phyloP scores from a whole-genome alignment of 2,888 invertebrate species.

The Lampropteryx suffumata region DNA sequence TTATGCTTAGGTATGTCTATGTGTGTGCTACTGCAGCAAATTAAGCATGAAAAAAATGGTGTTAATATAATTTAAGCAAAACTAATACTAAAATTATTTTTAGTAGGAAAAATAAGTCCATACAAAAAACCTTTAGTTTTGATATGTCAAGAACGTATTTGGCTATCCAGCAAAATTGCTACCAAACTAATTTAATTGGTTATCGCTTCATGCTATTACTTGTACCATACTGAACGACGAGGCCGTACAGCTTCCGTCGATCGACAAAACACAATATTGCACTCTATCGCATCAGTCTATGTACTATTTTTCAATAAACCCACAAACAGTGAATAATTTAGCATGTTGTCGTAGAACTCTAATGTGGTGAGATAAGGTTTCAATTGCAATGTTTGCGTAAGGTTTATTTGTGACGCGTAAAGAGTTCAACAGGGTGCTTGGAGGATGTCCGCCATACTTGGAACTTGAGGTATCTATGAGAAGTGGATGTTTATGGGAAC shows the following conservation, averaged over 20 bases:
- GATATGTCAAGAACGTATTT: too few relatives aligned
- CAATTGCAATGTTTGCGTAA: conserved; percentile 25
- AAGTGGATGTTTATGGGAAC: conserved; percentile 15
- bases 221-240: conserved; percentile 50
- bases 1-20: too few relatives aligned
- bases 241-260: conserved; percentile 64
- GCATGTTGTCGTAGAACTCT: conserved; percentile 34
- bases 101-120: too few relatives aligned
- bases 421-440: conserved; percentile 65
- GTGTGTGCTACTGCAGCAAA: too few relatives aligned
- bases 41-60: too few relatives aligned
- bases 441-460: conserved; percentile 58
- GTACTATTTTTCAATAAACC: conserved; percentile 9
- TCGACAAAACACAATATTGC: conserved; percentile 33
- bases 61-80: too few relatives aligned
- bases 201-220: conserved; percentile 28
- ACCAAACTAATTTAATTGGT: too few relatives aligned
- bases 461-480: conserved; percentile 27
- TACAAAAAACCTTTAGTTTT: too few relatives aligned
- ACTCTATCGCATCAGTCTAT: conserved; percentile 7
- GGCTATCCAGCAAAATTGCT: too few relatives aligned
- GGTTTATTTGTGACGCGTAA: conserved; percentile 45
- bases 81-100: too few relatives aligned
- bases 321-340: conserved; percentile 15
- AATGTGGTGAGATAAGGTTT: conserved; percentile 24